Base-by-base conservation (phyloP, 2,888 invertebrate genomes). In the Diaphora mendica region DNA sequence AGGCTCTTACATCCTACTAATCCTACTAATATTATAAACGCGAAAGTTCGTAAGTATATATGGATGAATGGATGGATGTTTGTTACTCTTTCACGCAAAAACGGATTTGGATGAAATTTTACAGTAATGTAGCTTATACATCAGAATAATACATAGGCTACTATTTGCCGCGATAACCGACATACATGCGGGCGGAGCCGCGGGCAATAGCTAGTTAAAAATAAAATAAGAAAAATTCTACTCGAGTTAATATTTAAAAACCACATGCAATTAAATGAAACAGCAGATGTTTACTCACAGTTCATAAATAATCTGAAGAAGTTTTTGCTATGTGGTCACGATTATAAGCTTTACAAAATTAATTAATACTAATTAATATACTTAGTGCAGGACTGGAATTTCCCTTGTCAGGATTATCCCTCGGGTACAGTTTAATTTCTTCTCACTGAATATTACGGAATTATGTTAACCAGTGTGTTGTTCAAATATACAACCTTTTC, bases 331-430 rank as follows among this genome's bases (percentile, higher is more conserved):
- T 77, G 75, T 77, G 75, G 73, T 75, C 71, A 72, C 76, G 77
- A 78, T 83, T 85, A 81, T 87, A 85, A 88, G 84, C 87, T 86
- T 79, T 82, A 82, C 82, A 80, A 88, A 89, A 89, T 91, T 90
- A 90, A 91, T 91, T 89, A 89, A 88, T 87, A 86, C 88, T 87
- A 88, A 89, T 89, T 83, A 87, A 89, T 85, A 80, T 87, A 86
- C 86, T 87, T 86, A 83, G 84, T 82, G 80, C 83, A 82, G 75
- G 78, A 76, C 79, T 73, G 73, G 72, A 73, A 75, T 71, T 76
- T 81, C 75, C 64, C 75, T 73, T 64, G 74, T 70, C 68, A 66
- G 83, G 87, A 88, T 89, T 82, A 90, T 86, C 86, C 84, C 77
- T 66, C 64, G 79, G 84, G 85, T 79, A 84, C 83, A 81, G 85